Conservation (phyloP, 2,113 vertebrate species). For the Xiphophorus hellerii region DNA sequence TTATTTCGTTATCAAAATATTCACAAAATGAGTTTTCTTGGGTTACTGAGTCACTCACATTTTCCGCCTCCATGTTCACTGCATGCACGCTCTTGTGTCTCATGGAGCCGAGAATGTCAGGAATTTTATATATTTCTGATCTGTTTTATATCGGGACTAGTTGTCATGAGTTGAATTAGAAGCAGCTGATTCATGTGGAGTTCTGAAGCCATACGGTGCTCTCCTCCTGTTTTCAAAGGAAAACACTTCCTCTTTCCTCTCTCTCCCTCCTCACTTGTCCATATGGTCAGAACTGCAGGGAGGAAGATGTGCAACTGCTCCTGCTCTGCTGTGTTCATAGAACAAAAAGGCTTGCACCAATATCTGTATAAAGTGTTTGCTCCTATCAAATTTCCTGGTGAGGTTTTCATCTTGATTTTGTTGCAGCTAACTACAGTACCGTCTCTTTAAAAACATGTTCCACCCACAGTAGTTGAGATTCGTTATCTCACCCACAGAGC, state of each 20-base stretch:
- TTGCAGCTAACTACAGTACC: slow-evolving; percentile 26
- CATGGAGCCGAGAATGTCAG: slow-evolving; percentile 22
- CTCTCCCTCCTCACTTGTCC: slow-evolving; percentile 44
- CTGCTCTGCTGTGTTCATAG: slow-evolving; percentile 33
- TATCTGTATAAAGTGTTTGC: slow-evolving; percentile 6
- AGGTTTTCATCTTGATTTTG: slow-evolving; percentile 13
- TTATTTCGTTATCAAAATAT: not conserved
- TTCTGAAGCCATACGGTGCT: slow-evolving; percentile 37
- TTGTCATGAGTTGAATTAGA: slow-evolving; percentile 47
- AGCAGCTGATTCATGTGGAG: slow-evolving; percentile 59
- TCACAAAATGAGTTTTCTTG: not conserved
- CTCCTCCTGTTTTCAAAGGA: slow-evolving; percentile 58
- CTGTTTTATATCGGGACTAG: slow-evolving; percentile 30
- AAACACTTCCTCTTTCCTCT: slow-evolving; percentile 40
- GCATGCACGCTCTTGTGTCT: no score
- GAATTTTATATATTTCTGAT: slow-evolving; percentile 36
- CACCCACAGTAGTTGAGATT: slow-evolving; percentile 39
- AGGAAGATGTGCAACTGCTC: not conserved
- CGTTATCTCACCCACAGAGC: slow-evolving; percentile 58
- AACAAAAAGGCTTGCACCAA: slow-evolving; percentile 15
- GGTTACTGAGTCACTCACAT: slow-evolving; percentile 23
- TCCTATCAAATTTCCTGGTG: slow-evolving; percentile 3
- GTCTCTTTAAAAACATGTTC: slow-evolving; percentile 25
- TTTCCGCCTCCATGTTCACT: not conserved
- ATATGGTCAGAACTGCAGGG: slow-evolving; percentile 59